Evolutionary conservation across 2,888 invertebrate genomes (phyloP).

Genomic region (Stratiomys singularior): DNA sequence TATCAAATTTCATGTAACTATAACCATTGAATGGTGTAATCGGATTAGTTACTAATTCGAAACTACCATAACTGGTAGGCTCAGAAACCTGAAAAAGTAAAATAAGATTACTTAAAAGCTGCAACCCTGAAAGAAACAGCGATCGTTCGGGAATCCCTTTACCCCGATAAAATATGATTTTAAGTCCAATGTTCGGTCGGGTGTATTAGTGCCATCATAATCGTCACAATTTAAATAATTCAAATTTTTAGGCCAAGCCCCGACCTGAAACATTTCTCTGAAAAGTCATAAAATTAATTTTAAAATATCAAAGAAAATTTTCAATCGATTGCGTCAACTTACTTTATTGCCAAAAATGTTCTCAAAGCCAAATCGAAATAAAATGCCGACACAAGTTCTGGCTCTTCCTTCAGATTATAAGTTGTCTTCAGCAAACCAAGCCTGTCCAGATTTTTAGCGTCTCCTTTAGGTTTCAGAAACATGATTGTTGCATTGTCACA

Average conservation of each 20-base stretch:
- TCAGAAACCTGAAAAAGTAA: slow-evolving; percentile 68
- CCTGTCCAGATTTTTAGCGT: slow-evolving; percentile 75
- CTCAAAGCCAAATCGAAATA: slow-evolving; percentile 86
- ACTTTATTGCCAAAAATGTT: slow-evolving; percentile 79
- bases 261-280: slow-evolving; percentile 76
- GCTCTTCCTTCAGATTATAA: slow-evolving; percentile 75
- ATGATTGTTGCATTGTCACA: slow-evolving; percentile 82
- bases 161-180: slow-evolving; percentile 76
- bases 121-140: background rate
- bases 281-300: background rate
- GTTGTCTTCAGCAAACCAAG: slow-evolving; percentile 76
- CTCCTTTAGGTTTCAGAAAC: slow-evolving; percentile 77
- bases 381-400: slow-evolving; percentile 83
- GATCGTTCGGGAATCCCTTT: slow-evolving; percentile 47
- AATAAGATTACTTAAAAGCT: background rate
- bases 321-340: slow-evolving; percentile 57
- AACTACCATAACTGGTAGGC: slow-evolving; percentile 76
- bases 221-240: slow-evolving; percentile 82
- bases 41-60: slow-evolving; percentile 71
- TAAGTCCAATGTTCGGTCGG: slow-evolving; percentile 77
- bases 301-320: background rate
- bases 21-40: slow-evolving; percentile 72
- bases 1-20: slow-evolving; percentile 80
- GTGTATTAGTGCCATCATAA: slow-evolving; percentile 80
- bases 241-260: slow-evolving; percentile 79